Evolutionary conservation across 2,113 vertebrate species (phyloP).

Genomic region (Neodon shergylaensis): DNA sequence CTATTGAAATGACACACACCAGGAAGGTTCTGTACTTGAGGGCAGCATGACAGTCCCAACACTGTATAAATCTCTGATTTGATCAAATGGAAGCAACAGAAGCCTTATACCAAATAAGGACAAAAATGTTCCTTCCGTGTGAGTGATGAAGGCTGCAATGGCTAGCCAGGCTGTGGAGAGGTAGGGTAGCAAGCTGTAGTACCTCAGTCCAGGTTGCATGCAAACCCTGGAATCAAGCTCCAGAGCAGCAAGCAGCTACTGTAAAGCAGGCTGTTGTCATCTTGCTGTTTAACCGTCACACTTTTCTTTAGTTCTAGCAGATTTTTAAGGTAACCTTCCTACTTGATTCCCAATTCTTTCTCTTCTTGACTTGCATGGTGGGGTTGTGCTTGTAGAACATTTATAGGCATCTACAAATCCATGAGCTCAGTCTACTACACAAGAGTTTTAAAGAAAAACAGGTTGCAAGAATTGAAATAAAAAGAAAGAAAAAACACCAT

Average conservation of each 20-base stretch:
- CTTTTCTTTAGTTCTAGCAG: constrained; percentile 11
- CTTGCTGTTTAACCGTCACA: not conserved
- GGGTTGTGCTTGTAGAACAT: not conserved
- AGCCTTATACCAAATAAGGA: not conserved
- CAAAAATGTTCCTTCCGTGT: not conserved
- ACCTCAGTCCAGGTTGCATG: not conserved
- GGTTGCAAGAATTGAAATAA: constrained; percentile 7
- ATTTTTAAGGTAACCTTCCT: constrained; percentile 20
- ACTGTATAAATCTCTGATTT: not conserved
- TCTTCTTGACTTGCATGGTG: not conserved
- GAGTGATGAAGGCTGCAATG: not conserved
- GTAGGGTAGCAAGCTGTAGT: not conserved
- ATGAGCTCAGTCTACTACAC: not conserved
- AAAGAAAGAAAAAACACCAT: not conserved
- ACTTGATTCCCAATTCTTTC: constrained; percentile 18
- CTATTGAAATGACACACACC: not conserved
- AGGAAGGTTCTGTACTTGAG: not conserved
- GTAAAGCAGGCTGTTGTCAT: not conserved
- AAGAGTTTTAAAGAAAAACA: constrained; percentile 23
- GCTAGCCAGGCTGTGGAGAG: not conserved
- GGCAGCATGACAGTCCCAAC: not conserved
- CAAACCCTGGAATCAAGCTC: not conserved
- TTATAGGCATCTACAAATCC: constrained; percentile 18
- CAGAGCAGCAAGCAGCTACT: not conserved
- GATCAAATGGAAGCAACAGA: not conserved